Percentiles rank a stretch among this genome's conserved stretches.
phyloP scores from a whole-genome alignment of 2,888 invertebrate genomes.

The Sepioteuthis lessoniana region DNA sequence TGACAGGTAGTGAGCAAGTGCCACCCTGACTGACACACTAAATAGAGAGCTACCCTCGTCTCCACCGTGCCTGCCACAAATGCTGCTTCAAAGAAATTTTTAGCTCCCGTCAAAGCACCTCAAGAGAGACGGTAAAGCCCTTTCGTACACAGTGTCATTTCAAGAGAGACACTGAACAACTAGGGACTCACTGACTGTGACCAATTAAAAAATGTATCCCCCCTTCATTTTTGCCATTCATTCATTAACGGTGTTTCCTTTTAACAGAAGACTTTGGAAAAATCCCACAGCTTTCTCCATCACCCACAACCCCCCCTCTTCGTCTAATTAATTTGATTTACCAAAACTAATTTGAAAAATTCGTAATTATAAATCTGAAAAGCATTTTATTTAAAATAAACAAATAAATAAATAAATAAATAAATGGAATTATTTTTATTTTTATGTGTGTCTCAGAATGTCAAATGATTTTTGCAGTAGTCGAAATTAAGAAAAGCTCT shows the following conservation, averaged over 20 bases:
- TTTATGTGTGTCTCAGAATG: not conserved
- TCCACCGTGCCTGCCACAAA: not conserved
- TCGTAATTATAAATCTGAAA: not conserved
- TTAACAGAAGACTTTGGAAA: not conserved
- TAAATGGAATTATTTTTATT: not conserved
- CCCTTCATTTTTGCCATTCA: not conserved
- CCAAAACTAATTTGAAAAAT: conserved; percentile 18
- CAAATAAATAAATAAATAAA: not conserved
- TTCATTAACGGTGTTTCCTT: not conserved
- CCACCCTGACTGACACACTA: conserved; percentile 18
- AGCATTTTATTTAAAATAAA: not conserved
- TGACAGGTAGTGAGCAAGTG: conserved; percentile 33
- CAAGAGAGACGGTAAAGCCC: conserved; percentile 2
- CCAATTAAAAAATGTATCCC: not conserved
- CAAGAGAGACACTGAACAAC: not conserved
- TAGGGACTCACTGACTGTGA: not conserved
- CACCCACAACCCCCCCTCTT: too few species aligned
- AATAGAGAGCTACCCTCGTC: not conserved
- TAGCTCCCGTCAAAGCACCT: not conserved
- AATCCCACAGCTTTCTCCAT: not conserved
- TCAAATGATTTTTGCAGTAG: not conserved
- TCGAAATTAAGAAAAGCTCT: not conserved
- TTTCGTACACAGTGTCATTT: not conserved
- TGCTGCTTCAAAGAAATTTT: not conserved
- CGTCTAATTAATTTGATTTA: not conserved